Conservation (phyloP, 2,888 invertebrate genomes). For the Trichogramma dendrolimi region DNA sequence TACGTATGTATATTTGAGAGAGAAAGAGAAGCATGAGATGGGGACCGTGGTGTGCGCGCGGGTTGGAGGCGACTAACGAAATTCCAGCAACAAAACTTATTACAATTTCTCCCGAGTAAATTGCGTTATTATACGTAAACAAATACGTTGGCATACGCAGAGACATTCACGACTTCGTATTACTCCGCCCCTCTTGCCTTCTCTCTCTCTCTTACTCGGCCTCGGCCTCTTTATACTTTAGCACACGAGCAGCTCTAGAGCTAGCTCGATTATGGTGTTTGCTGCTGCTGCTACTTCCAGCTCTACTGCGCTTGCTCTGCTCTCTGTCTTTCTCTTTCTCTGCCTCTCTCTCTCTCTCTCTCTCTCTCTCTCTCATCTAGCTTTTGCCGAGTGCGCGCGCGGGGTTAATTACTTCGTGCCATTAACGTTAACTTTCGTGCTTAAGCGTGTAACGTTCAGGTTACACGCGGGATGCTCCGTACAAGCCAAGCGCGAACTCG, state of each 20-base stretch:
- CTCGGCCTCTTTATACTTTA: no score
- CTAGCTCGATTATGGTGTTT: no score
- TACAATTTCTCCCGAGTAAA: conserved; percentile 15
- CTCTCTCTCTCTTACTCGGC: background rate
- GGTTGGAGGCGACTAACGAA: conserved; percentile 5
- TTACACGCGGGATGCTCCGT: conserved; percentile 4
- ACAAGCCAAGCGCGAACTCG: no score
- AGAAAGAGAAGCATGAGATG: no score
- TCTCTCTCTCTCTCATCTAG: background rate
- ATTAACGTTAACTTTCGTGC: conserved; percentile 27
- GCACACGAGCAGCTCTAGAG: no score
- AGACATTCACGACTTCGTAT: background rate
- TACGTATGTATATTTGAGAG: no score
- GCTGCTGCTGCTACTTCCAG: background rate
- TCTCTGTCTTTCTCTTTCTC: background rate
- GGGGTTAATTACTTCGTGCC: conserved; percentile 30
- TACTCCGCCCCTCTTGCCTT: background rate
- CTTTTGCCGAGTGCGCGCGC: background rate
- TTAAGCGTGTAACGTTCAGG: conserved; percentile 3
- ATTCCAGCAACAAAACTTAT: conserved; percentile 12
- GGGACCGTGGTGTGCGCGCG: no score
- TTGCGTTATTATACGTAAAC: conserved; percentile 19
- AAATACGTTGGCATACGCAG: conserved; percentile 3
- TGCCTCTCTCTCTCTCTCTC: background rate
- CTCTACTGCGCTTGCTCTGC: background rate